Percentiles rank a stretch among this genome's conserved stretches.
Evolutionary conservation across 2,113 vertebrate genomes (phyloP).

Genomic region (Aegotheles bennettii): DNA sequence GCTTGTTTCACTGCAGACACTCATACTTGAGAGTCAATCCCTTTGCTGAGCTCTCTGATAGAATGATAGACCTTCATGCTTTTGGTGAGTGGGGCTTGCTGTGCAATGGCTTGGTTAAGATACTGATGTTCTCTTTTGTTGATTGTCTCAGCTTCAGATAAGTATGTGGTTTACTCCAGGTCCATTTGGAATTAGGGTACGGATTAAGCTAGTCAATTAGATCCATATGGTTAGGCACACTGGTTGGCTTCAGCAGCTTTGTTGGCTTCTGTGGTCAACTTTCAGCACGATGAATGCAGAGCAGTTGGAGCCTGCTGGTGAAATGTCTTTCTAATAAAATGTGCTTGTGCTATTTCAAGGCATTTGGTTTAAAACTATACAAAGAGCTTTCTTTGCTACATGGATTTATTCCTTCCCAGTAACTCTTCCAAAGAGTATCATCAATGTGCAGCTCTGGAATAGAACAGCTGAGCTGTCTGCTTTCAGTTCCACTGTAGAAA

Average conservation of each 20-base stretch:
- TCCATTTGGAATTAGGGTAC: background rate
- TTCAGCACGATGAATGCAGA: background rate
- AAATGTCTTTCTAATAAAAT: background rate
- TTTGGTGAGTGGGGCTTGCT: background rate
- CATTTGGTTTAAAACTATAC: background rate
- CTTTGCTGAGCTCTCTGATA: too few species aligned
- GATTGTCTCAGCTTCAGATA: background rate
- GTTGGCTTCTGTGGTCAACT: background rate
- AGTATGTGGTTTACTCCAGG: background rate
- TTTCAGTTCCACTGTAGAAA: background rate
- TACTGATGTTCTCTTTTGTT: background rate
- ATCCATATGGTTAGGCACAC: background rate
- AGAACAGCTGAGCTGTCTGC: background rate
- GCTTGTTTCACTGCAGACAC: background rate
- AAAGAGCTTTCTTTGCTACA: background rate
- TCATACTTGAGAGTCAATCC: too few species aligned
- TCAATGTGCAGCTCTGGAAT: background rate
- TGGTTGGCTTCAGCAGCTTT: background rate
- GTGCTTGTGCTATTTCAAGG: background rate
- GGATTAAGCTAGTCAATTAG: background rate
- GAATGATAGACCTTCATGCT: background rate
- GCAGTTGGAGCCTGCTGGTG: background rate
- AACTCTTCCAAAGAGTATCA: background rate
- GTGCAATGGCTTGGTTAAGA: background rate
- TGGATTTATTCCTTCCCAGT: background rate